A percentile compares a stretch with the other conserved stretches of the same genome.
Evolutionary conservation across 35 echinoderm and acorn worm species (phyloP).

Genomic region (Heliocidaris tuberculata): DNA sequence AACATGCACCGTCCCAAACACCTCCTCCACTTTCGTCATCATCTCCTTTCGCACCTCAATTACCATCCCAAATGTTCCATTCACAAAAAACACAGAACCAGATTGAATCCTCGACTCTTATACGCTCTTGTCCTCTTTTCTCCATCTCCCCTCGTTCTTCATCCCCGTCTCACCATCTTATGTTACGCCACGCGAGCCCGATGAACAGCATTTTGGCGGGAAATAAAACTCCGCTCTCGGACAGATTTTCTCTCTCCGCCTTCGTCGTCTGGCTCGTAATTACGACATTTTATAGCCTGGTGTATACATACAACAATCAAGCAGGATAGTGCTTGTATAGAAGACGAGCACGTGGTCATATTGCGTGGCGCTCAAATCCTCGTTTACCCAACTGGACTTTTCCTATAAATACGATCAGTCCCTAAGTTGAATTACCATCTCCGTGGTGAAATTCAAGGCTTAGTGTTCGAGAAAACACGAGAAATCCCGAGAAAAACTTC

Average conservation of each 20-base stretch:
- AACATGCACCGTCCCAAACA: not conserved
- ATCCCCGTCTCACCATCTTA: constrained; percentile 15
- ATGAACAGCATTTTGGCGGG: constrained; percentile 34
- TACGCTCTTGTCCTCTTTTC: constrained; percentile 14
- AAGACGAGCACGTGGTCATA: not conserved
- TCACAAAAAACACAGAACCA: constrained; percentile 38
- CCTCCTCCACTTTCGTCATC: not conserved
- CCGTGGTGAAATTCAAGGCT: not conserved
- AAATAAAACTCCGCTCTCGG: constrained; percentile 42
- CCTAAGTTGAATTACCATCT: constrained; percentile 21
- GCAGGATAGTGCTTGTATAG: not conserved
- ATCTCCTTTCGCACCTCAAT: constrained; percentile 27
- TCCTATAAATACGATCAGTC: not conserved
- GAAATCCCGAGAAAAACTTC: not conserved
- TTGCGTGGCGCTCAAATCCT: constrained; percentile 28
- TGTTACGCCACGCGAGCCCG: constrained; percentile 35
- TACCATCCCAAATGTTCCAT: constrained; percentile 23
- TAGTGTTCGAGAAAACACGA: not conserved
- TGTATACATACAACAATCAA: constrained; percentile 13
- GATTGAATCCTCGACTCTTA: not conserved
- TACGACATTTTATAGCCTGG: constrained; percentile 24
- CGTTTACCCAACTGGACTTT: constrained; percentile 46
- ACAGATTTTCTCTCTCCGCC: constrained; percentile 31
- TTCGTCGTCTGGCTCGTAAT: constrained; percentile 20
- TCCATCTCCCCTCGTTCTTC: not conserved